Evolutionary conservation across 2,797 vertebrate genomes (phyloP).

Genomic region (Falco peregrinus): DNA sequence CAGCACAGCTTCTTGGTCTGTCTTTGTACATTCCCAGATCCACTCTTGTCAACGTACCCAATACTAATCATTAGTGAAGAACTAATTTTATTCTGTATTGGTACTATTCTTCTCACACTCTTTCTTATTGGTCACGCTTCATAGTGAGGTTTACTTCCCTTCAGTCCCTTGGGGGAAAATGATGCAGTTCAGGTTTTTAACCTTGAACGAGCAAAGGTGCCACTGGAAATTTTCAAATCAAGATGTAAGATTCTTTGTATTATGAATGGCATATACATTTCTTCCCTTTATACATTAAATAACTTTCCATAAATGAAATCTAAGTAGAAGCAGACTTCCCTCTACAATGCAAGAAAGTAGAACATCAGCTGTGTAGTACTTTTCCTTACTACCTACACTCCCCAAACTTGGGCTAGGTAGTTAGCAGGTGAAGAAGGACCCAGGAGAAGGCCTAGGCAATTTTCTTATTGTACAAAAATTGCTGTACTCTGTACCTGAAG

Average conservation of each 20-base stretch:
- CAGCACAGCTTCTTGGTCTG: not conserved
- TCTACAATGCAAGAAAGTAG: not conserved
- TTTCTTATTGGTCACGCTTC: not conserved
- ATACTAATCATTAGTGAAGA: not conserved
- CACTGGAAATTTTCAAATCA: not conserved
- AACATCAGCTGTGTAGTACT: not conserved
- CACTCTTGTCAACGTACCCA: not conserved
- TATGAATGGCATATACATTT: not conserved
- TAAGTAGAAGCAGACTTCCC: not conserved
- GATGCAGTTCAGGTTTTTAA: not conserved
- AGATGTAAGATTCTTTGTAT: not conserved
- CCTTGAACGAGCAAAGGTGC: not conserved
- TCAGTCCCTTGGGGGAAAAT: not conserved
- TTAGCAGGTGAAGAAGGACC: not conserved
- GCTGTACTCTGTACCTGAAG: not conserved
- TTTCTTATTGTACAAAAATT: not conserved
- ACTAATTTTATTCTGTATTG: not conserved
- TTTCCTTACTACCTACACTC: not conserved
- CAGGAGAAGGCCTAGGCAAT: not conserved
- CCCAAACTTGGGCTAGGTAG: not conserved
- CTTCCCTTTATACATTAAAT: not conserved
- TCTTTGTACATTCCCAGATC: not conserved
- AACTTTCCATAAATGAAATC: not conserved
- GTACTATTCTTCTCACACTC: not conserved
- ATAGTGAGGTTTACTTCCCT: not conserved